Conservation (phyloP, 2,888 invertebrate genomes). For the Phytoseiulus persimilis region DNA sequence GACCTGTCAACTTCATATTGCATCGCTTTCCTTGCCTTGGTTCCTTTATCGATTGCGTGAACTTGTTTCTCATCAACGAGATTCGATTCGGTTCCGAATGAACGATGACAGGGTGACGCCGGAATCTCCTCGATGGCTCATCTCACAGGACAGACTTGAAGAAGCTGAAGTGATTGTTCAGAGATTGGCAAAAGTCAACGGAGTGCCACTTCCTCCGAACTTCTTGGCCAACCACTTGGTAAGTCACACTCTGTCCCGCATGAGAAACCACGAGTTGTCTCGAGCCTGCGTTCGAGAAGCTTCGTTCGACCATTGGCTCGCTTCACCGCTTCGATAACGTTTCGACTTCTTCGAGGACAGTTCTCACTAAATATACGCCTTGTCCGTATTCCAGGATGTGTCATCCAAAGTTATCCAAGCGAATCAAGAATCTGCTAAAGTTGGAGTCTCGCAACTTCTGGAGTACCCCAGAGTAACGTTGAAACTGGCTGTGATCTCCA, state of each 20-base stretch:
- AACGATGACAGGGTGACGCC: neutral
- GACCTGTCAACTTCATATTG: too few relatives aligned
- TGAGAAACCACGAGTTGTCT: too few relatives aligned
- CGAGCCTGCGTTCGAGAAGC: too few relatives aligned
- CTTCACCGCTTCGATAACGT: too few relatives aligned
- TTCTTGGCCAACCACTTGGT: neutral
- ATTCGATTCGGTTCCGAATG: too few relatives aligned
- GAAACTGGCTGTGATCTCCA: neutral
- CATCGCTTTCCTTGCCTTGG: too few relatives aligned
- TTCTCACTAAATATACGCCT: neutral
- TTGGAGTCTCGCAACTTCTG: neutral
- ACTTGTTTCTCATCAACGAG: too few relatives aligned
- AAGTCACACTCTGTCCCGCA: neutral
- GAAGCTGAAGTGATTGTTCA: slow-evolving; percentile 11
- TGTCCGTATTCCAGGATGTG: neutral
- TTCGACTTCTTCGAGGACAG: too few relatives aligned
- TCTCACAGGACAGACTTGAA: neutral
- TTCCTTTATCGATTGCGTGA: too few relatives aligned
- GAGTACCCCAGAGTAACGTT: neutral
- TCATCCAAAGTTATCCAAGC: neutral
- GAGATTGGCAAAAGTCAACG: neutral
- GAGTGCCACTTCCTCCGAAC: neutral
- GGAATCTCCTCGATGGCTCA: slow-evolving; percentile 14
- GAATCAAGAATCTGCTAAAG: neutral
- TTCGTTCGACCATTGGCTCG: too few relatives aligned